phyloP scores from a whole-genome alignment of 2,797 vertebrate genomes.

The Lepilemur septentrionalis region DNA sequence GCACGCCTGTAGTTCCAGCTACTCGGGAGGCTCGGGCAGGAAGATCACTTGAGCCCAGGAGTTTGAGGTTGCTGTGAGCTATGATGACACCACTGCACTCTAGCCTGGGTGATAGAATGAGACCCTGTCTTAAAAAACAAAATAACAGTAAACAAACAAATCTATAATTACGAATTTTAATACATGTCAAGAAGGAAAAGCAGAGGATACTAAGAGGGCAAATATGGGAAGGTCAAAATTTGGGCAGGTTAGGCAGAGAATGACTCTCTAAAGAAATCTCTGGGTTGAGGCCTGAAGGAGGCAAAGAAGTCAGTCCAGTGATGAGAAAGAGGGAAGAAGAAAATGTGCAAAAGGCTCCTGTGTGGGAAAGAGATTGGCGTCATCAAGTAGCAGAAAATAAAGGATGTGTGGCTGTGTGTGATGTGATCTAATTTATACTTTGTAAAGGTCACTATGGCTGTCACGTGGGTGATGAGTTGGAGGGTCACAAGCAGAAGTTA shows the following conservation, averaged over 20 bases:
- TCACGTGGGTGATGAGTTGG: no score
- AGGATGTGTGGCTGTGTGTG: background rate
- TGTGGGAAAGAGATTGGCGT: background rate
- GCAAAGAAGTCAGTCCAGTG: background rate
- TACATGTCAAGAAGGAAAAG: background rate
- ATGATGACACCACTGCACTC: background rate
- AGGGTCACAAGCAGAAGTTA: background rate
- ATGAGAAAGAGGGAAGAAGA: background rate
- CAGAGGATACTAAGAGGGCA: background rate
- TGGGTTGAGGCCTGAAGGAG: background rate
- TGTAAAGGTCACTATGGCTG: background rate
- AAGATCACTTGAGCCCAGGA: background rate
- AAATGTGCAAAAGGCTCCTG: background rate
- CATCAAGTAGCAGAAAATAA: background rate
- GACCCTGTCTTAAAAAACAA: background rate
- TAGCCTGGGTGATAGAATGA: background rate
- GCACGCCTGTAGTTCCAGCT: background rate
- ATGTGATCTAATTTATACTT: background rate
- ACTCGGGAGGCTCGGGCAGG: background rate
- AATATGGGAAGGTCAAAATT: background rate
- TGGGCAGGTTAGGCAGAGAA: background rate
- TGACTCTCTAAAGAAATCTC: background rate
- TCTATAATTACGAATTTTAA: background rate
- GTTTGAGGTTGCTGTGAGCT: background rate
- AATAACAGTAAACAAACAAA: background rate